Evolutionary conservation across 2,113 vertebrate genomes (phyloP).

Genomic region (Lamprotornis superbus): DNA sequence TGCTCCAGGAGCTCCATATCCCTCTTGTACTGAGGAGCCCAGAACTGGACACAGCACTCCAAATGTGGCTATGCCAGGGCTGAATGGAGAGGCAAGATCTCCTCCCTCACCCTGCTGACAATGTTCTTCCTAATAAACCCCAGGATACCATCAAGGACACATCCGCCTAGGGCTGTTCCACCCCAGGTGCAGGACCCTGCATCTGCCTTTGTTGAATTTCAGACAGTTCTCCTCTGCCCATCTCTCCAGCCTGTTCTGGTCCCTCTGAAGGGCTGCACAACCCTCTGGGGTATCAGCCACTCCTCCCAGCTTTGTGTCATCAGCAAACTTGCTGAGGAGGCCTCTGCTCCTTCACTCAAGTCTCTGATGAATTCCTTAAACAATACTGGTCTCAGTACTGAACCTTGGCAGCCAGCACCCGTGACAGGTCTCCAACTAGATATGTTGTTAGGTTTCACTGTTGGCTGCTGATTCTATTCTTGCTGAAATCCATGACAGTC

Average conservation of each 20-base stretch:
- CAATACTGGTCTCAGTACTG: background rate
- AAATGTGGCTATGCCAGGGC: background rate
- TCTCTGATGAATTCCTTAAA: background rate
- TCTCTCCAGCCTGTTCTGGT: fast-evolving
- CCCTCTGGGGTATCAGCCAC: background rate
- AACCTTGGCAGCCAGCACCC: background rate
- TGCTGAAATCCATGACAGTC: background rate
- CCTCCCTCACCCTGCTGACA: background rate
- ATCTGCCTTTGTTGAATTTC: background rate
- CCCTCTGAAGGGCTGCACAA: background rate
- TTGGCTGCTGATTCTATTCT: background rate
- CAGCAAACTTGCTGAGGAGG: background rate
- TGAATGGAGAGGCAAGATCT: background rate
- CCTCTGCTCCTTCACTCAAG: background rate
- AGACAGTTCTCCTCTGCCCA: background rate
- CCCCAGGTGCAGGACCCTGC: background rate
- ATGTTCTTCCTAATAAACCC: background rate
- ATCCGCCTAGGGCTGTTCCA: background rate
- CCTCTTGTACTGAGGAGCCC: background rate
- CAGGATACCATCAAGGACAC: background rate
- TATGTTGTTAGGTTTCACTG: background rate
- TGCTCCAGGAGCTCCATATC: background rate
- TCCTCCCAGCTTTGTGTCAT: background rate
- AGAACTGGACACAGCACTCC: background rate
- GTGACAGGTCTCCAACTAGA: background rate